Evolutionary conservation across 2,888 invertebrate species (phyloP), one percentile per base, ranked within the genome.

Genomic region (Apodemia mormo): DNA sequence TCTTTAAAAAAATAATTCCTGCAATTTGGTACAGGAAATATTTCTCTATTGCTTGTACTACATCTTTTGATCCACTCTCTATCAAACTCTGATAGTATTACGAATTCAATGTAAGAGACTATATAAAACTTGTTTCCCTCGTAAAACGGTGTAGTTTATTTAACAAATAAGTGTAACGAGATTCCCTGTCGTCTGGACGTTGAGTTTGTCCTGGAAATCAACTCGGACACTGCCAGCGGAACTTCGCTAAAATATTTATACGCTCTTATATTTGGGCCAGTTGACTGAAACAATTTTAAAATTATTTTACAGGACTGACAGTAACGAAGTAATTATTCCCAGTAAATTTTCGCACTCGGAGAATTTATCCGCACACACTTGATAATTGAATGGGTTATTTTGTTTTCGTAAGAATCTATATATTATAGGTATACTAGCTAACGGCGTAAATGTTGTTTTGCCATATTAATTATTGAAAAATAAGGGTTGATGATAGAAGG

Each of bases 81-180:
- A 0, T 45, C 45, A 9, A 22, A 22, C 0, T 22, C 22, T 12
- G 1, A 10, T 1, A 40, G 40, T 4, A 49, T 49, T 49, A 49
- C 3, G 2, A 49, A 49, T 49, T 49, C 12, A 49, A 14, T 49
- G 49, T 14, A 49, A 49, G n/a, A 49, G 49, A 49, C 49, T 58
- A 29, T 58, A 29, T 56, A 29, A 22, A 58, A 30, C 56, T 58
- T 29, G 30, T 30, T 58, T 29, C 56, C 1, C 29, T 12, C 29
- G 56, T 58, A 29, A 58, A 58, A 58, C 10, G 6, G 56, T 40
- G 40, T 29, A 58, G 56, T 58, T 58, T 58, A 58, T 58, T 58
- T 58, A 58, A 58, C 56, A 58, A 58, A 58, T 58, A 58, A 58
- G 29, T 58, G 56, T 58, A 58, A 58, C 29, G 29, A 58, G 56